phyloP scores from a whole-genome alignment of 1,140 invertebrate genomes.

The Eurosta solidaginis region DNA sequence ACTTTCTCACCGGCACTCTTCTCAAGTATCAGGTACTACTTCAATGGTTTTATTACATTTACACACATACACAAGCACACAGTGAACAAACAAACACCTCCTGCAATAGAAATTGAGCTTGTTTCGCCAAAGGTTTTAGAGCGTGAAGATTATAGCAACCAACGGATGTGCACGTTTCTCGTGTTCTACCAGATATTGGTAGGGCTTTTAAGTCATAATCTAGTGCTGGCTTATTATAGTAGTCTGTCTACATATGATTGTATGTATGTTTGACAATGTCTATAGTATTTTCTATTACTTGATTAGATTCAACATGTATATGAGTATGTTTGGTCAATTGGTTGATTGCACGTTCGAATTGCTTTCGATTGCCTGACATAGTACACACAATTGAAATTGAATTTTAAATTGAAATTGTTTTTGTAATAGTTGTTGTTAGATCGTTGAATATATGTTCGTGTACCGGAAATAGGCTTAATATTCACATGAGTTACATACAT shows the following conservation, averaged over 20 bases:
- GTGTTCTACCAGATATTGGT: neutral
- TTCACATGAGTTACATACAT: too few species aligned
- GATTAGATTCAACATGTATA: too few species aligned
- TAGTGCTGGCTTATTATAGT: neutral
- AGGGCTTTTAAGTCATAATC: neutral
- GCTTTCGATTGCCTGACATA: neutral
- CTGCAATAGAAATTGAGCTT: neutral
- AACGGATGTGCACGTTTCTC: neutral
- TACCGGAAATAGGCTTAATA: too few species aligned
- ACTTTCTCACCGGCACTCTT: neutral
- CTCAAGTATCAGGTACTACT: neutral
- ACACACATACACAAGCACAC: neutral
- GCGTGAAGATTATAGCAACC: neutral
- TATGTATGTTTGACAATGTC: neutral
- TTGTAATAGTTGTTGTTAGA: neutral
- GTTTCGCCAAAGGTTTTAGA: neutral
- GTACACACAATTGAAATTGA: neutral
- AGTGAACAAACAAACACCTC: neutral
- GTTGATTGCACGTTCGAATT: neutral
- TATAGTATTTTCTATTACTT: too few species aligned
- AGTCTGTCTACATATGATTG: neutral
- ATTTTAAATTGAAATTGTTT: constrained; percentile 14
- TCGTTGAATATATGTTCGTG: too few species aligned
- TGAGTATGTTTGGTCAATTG: neutral
- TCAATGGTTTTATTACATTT: neutral